Conservation (phyloP, 2,888 invertebrate species). For the Sinodicranocentrus sp. region DNA sequence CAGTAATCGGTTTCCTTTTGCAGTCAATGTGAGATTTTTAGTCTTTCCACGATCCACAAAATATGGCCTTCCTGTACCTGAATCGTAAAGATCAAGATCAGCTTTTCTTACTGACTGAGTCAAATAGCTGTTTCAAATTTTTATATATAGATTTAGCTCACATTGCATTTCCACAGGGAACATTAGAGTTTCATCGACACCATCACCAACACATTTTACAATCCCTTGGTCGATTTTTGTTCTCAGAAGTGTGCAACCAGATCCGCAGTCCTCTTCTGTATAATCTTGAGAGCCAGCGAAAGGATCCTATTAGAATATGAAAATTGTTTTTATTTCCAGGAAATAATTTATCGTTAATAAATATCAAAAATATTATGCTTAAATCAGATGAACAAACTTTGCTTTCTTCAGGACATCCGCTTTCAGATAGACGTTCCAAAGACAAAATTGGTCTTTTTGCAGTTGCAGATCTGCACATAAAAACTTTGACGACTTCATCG, state of each 20-base stretch:
- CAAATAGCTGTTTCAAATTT: too few species aligned
- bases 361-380: not conserved
- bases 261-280: constrained; percentile 68
- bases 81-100: not conserved
- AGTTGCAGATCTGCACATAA: constrained; percentile 61
- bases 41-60: constrained; percentile 66
- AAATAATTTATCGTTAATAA: not conserved
- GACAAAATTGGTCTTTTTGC: constrained; percentile 54
- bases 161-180: constrained; percentile 67
- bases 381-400: not conserved
- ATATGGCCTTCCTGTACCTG: constrained; percentile 69
- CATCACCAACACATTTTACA: constrained; percentile 65
- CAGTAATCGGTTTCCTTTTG: constrained; percentile 41
- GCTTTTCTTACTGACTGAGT: too few species aligned
- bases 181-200: constrained; percentile 60
- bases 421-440: constrained; percentile 46
- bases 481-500: constrained; percentile 58
- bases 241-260: constrained; percentile 54
- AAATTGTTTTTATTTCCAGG: too few species aligned
- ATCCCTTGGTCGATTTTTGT: constrained; percentile 61
- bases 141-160: constrained; percentile 11
- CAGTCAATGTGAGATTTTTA: constrained; percentile 54
- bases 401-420: constrained; percentile 59
- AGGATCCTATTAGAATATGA: constrained; percentile 22
- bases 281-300: constrained; percentile 53